Evolutionary conservation across 2,888 invertebrate genomes (phyloP).

Genomic region (Cheilosia scutellata): DNA sequence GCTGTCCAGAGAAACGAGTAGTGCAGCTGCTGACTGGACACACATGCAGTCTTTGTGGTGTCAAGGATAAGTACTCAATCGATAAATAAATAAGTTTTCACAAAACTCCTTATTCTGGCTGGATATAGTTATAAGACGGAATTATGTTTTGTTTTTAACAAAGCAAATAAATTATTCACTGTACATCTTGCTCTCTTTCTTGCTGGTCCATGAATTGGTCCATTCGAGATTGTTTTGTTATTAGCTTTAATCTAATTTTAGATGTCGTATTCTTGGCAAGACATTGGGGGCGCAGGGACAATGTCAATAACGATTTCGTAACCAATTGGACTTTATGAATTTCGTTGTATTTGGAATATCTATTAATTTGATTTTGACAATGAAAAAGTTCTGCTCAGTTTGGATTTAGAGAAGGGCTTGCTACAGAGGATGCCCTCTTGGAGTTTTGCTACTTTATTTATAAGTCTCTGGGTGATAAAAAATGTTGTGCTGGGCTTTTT

Average conservation of each 20-base stretch:
- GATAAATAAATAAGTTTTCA: constrained; percentile 19
- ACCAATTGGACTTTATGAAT: neutral
- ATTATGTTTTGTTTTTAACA: neutral
- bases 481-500: no score
- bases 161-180: neutral
- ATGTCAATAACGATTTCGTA: constrained; percentile 11
- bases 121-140: neutral
- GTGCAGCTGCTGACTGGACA: constrained; percentile 20
- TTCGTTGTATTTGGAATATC: constrained; percentile 21
- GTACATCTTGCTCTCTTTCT: neutral
- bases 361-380: neutral
- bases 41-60: neutral
- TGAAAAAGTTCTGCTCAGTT: no score
- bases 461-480: no score
- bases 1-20: neutral
- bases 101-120: neutral
- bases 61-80: constrained; percentile 35
- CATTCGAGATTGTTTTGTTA: constrained; percentile 9
- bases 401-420: no score
- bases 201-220: constrained; percentile 5
- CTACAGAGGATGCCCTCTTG: no score
- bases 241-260: constrained; percentile 31
- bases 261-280: constrained; percentile 19
- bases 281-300: neutral
- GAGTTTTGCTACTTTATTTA: no score